These are phyloP conservation scores for Plecturocebus donacophilus DNA, from an alignment of 2,113 vertebrate species.

Conservation along the genomic window DNA sequence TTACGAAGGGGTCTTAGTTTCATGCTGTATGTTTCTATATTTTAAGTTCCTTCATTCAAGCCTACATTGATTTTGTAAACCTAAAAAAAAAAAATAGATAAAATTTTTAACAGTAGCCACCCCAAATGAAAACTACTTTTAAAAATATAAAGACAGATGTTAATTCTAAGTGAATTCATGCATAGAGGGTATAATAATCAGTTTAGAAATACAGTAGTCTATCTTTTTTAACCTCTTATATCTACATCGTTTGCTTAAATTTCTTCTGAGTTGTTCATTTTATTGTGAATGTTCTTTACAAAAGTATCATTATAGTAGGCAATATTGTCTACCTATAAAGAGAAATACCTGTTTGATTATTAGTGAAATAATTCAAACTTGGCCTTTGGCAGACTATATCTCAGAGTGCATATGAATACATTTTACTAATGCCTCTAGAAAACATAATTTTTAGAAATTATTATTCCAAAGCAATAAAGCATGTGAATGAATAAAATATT, in stretches of 20 bases:
- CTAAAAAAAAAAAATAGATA: neutral
- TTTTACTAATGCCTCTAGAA: neutral
- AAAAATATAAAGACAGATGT: neutral
- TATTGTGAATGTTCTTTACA: neutral
- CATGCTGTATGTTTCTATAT: neutral
- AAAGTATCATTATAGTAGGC: neutral
- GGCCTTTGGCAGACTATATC: neutral
- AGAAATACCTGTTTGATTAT: neutral
- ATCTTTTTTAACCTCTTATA: neutral
- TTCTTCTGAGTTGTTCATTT: neutral
- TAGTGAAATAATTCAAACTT: neutral
- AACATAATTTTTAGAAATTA: neutral
- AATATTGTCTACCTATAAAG: neutral
- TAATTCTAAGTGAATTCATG: neutral
- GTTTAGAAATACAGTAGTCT: neutral
- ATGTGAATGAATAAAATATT: neutral
- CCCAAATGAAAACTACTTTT: neutral
- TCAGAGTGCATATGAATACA: neutral
- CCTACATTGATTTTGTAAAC: neutral
- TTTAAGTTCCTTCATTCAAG: neutral
- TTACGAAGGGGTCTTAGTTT: neutral
- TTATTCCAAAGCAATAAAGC: neutral
- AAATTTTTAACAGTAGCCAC: neutral
- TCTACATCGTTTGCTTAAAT: neutral
- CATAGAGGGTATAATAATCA: neutral